These are phyloP conservation scores for Phataginus tricuspis DNA, from an alignment of 2,797 vertebrate species.

Conservation along the genomic window DNA sequence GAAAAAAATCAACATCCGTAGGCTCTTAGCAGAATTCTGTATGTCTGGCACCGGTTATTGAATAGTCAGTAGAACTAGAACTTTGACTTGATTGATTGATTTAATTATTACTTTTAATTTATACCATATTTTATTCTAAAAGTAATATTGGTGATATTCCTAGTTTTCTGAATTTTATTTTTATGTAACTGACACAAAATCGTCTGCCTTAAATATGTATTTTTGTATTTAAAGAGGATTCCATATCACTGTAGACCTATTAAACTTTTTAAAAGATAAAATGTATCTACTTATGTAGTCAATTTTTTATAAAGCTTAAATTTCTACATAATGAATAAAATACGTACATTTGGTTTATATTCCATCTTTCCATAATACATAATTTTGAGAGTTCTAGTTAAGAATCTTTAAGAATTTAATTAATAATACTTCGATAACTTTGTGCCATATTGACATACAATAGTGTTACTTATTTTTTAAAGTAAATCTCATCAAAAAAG, in stretches of 20 bases:
- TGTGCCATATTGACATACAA: slow-evolving; percentile 1
- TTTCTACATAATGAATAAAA: slow-evolving; percentile 34
- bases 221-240: not conserved
- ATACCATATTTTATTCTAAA: not conserved
- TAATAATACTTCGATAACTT: slow-evolving; percentile 52
- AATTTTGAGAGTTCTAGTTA: not conserved
- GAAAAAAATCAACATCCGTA: not conserved
- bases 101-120: not conserved
- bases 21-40: not conserved
- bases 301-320: not conserved
- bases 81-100: not conserved
- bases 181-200: not conserved
- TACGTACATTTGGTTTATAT: slow-evolving; percentile 50
- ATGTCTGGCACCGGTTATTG: accelerated
- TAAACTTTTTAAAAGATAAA: not conserved
- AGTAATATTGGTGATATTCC: not conserved
- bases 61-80: not conserved
- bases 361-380: not conserved
- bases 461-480: slow-evolving; percentile 20
- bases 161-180: not conserved
- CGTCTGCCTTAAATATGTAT: not conserved
- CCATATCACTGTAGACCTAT: not conserved
- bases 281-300: accelerated
- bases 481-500: slow-evolving; percentile 49
- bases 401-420: slow-evolving; percentile 40